Evolutionary conservation across 23 tunicate species (phyloP).

Genomic region (Botrylloides violaceus): DNA sequence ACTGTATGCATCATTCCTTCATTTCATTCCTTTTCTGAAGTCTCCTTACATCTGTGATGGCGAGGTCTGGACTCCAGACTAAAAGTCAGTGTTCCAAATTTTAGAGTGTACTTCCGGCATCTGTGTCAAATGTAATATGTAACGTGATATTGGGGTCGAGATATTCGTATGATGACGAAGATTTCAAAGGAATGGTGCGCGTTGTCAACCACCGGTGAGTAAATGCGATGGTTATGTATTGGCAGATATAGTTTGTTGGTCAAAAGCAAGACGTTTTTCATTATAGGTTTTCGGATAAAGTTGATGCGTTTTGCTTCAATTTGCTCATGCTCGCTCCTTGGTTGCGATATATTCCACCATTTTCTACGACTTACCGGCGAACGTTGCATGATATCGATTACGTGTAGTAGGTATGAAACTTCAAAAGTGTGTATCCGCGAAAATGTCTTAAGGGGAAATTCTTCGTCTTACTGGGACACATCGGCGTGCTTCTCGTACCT

Average conservation of each 20-base stretch:
- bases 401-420: neutral
- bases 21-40: neutral
- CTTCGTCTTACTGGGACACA: too few species aligned
- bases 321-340: constrained; percentile 25
- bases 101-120: constrained; percentile 7
- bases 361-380: constrained; percentile 9
- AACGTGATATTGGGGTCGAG: constrained; percentile 26
- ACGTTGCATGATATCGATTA: neutral
- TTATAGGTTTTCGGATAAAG: constrained; percentile 33
- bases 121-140: constrained; percentile 46
- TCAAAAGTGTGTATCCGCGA: too few species aligned
- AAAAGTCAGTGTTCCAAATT: too few species aligned
- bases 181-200: constrained; percentile 24
- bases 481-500: too few species aligned
- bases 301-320: neutral
- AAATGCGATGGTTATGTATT: neutral
- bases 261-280: neutral
- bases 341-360: constrained; percentile 18
- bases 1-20: too few species aligned
- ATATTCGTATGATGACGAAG: constrained; percentile 43
- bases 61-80: too few species aligned
- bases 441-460: too few species aligned
- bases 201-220: constrained; percentile 3
- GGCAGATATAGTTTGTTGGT: neutral
- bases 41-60: neutral